Conservation (phyloP, 2,888 invertebrate genomes). For the Rotaria macrura region DNA sequence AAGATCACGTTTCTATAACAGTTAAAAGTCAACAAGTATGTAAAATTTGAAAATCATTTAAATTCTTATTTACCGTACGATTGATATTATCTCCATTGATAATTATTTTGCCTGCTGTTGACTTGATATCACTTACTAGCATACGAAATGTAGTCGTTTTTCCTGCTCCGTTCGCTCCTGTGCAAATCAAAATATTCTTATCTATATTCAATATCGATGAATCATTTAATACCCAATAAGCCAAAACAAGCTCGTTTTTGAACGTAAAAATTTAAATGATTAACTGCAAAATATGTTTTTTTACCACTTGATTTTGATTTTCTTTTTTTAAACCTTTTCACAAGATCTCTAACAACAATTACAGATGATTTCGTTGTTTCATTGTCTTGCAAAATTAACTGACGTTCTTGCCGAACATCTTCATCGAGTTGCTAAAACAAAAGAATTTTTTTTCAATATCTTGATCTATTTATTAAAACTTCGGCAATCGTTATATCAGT, state of each 20-base stretch:
- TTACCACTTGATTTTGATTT: background rate
- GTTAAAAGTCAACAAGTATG: too few relatives aligned
- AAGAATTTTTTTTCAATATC: too few relatives aligned
- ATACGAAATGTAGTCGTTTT: slow-evolving; percentile 51
- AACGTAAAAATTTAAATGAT: slow-evolving; percentile 52
- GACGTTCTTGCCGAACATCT: slow-evolving; percentile 27
- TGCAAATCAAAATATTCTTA: slow-evolving; percentile 43
- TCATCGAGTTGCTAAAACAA: slow-evolving; percentile 13
- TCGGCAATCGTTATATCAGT: too few relatives aligned
- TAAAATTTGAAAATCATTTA: background rate
- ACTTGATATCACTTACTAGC: slow-evolving; percentile 46
- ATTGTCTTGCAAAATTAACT: background rate
- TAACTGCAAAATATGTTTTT: slow-evolving; percentile 46
- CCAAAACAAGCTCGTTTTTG: slow-evolving; percentile 64
- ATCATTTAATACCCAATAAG: slow-evolving; percentile 54
- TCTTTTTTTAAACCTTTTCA: slow-evolving; percentile 20
- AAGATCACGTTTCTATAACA: slow-evolving; percentile 33
- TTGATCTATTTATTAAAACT: too few relatives aligned
- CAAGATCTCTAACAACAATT: slow-evolving; percentile 13
- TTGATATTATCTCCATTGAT: slow-evolving; percentile 39
- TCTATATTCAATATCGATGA: background rate
- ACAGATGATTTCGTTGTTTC: background rate
- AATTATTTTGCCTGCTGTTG: slow-evolving; percentile 43
- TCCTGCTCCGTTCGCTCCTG: slow-evolving; percentile 50
- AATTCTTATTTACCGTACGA: background rate